Evolutionary conservation across 2,113 vertebrate species (phyloP).

Genomic region (Polypterus senegalus): DNA sequence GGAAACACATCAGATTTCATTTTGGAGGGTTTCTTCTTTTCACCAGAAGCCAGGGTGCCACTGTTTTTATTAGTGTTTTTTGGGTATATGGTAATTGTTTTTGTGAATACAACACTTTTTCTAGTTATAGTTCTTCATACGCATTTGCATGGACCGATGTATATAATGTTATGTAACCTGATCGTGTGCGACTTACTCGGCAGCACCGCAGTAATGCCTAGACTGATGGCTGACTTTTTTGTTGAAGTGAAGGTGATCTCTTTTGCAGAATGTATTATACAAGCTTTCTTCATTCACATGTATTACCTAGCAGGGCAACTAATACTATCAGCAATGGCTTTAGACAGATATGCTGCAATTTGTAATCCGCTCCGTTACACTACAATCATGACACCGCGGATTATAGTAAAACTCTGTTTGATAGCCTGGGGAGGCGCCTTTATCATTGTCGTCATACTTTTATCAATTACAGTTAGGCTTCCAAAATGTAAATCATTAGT

Average conservation of each 20-base stretch:
- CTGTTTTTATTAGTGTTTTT: no score
- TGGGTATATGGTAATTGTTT: conserved; percentile 1
- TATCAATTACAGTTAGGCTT: conserved; percentile 6
- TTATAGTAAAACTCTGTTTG: neutral
- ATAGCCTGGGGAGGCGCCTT: conserved; percentile 10
- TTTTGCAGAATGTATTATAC: neutral
- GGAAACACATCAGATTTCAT: no score
- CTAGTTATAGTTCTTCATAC: conserved; percentile 10
- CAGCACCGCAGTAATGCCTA: conserved; percentile 9
- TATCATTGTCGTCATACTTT: neutral
- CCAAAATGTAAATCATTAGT: conserved; percentile 4
- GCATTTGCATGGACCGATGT: conserved; percentile 16
- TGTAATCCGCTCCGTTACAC: conserved; percentile 13
- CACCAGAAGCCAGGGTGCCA: no score
- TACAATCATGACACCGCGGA: conserved; percentile 4
- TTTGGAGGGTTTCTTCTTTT: no score
- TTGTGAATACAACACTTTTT: conserved; percentile 11
- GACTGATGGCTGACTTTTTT: conserved; percentile 8
- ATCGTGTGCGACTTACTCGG: conserved; percentile 15
- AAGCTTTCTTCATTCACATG: conserved; percentile 15
- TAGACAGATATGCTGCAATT: conserved; percentile 19
- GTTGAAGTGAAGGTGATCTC: conserved; percentile 12
- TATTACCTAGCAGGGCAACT: conserved; percentile 10
- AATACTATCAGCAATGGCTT: conserved; percentile 19
- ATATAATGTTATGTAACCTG: conserved; percentile 11